Conservation (phyloP, 2,797 vertebrate genomes). For the Myioborus miniatus region DNA sequence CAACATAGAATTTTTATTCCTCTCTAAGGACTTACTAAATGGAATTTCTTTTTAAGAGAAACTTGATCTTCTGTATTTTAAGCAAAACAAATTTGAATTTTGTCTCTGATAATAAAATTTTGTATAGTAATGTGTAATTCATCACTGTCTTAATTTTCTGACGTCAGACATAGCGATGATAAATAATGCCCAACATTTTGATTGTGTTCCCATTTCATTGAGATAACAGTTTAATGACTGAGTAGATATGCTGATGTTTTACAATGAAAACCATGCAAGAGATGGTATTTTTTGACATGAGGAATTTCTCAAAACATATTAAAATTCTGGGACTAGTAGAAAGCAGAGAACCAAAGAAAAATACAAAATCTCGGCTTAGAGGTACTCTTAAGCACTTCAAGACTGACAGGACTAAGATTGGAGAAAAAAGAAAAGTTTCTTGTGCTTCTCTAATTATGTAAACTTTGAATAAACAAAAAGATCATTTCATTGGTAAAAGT, state of each 20-base stretch:
- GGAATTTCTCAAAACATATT: conserved; percentile 16
- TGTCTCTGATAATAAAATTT: conserved; percentile 85
- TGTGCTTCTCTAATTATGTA: conserved; percentile 60
- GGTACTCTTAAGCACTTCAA: background rate
- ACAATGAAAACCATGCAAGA: background rate
- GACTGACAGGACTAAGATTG: background rate
- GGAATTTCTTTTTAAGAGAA: conserved; percentile 69
- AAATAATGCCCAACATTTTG: conserved; percentile 58
- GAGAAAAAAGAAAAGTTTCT: background rate
- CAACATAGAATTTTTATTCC: conserved; percentile 63
- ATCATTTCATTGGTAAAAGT: conserved; percentile 67
- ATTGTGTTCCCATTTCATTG: conserved; percentile 43
- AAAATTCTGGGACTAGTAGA: background rate
- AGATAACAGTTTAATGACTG: conserved; percentile 39
- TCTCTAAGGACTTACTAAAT: conserved; percentile 50
- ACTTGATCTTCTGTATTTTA: conserved; percentile 81
- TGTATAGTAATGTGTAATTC: conserved; percentile 77
- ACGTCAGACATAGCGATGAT: conserved; percentile 36
- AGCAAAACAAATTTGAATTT: conserved; percentile 81
- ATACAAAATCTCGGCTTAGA: background rate
- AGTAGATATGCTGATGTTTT: background rate
- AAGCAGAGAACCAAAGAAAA: background rate
- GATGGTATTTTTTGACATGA: background rate
- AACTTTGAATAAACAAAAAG: conserved; percentile 69
- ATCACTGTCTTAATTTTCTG: conserved; percentile 77